Evolutionary conservation across 2,797 vertebrate species (phyloP).

Genomic region (Telmatherina bonti): DNA sequence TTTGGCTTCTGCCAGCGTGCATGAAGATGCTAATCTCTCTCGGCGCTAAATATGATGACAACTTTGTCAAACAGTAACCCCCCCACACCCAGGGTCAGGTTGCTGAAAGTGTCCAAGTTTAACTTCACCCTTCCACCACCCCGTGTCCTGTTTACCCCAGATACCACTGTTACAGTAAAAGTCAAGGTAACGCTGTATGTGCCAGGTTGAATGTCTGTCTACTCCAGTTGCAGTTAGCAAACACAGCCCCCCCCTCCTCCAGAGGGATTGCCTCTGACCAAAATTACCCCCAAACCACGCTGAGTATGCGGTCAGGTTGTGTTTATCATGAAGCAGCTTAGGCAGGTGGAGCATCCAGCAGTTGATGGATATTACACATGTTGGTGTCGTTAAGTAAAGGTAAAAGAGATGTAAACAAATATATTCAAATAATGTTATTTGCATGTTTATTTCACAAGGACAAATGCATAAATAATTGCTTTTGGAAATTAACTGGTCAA

Average conservation of each 20-base stretch:
- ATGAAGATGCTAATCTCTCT: slow-evolving; percentile 37
- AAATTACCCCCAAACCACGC: neutral
- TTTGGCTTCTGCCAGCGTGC: slow-evolving; percentile 33
- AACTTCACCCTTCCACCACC: neutral
- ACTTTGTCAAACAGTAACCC: slow-evolving; percentile 57
- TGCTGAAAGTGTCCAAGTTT: slow-evolving; percentile 19
- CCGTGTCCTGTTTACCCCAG: slow-evolving; percentile 16
- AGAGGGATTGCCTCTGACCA: neutral
- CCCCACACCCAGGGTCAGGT: slow-evolving; percentile 45
- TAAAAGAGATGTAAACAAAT: neutral
- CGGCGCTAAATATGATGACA: slow-evolving; percentile 63
- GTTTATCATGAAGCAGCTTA: neutral
- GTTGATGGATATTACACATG: too few relatives aligned
- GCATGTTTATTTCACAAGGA: too few relatives aligned
- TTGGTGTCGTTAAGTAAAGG: neutral
- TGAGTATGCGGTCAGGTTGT: neutral
- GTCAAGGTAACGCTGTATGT: slow-evolving; percentile 57
- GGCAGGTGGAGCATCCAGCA: too few relatives aligned
- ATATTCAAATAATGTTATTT: too few relatives aligned
- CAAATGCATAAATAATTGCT: too few relatives aligned
- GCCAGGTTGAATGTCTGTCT: slow-evolving; percentile 32
- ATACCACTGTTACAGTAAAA: slow-evolving; percentile 2
- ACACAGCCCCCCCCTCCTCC: neutral
- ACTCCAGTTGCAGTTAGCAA: slow-evolving; percentile 3
- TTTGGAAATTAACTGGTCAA: too few relatives aligned